Evolutionary conservation across 2,797 vertebrate species (phyloP).

Genomic region (Amazonetta brasiliensis): DNA sequence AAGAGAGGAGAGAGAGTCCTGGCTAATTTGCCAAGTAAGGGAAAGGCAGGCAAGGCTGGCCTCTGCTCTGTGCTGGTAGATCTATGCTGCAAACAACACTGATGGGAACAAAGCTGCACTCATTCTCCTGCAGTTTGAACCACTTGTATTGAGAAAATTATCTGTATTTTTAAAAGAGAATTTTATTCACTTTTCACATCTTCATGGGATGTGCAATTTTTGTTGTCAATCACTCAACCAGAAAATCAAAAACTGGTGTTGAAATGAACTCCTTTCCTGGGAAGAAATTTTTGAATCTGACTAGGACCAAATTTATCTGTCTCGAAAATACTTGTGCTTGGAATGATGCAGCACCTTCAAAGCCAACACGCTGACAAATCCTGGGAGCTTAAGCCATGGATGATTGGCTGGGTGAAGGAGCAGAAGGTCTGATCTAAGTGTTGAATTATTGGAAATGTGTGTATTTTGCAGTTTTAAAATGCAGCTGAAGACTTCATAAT

Average conservation of each 20-base stretch:
- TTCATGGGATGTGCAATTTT: neutral
- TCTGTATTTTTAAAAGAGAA: neutral
- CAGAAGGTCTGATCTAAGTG: neutral
- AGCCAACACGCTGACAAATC: neutral
- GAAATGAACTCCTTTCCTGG: neutral
- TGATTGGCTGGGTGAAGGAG: neutral
- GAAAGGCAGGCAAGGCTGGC: neutral
- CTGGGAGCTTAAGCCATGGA: neutral
- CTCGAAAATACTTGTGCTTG: neutral
- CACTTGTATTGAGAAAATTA: neutral
- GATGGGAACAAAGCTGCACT: neutral
- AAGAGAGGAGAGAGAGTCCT: neutral
- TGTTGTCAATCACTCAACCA: neutral
- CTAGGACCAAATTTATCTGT: neutral
- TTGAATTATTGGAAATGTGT: neutral
- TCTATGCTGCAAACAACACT: neutral
- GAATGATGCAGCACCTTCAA: neutral
- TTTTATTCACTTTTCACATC: neutral
- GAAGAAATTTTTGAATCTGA: neutral
- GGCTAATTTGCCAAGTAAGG: accelerated
- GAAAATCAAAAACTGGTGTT: neutral
- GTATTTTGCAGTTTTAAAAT: neutral
- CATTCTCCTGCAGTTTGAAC: neutral
- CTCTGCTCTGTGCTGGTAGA: neutral
- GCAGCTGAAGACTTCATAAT: neutral